Percentiles rank a stretch among this genome's conserved stretches.
These are phyloP conservation scores for Nephrotoma appendiculata DNA, from an alignment of 2,888 invertebrate genomes.

Conservation along the genomic window DNA sequence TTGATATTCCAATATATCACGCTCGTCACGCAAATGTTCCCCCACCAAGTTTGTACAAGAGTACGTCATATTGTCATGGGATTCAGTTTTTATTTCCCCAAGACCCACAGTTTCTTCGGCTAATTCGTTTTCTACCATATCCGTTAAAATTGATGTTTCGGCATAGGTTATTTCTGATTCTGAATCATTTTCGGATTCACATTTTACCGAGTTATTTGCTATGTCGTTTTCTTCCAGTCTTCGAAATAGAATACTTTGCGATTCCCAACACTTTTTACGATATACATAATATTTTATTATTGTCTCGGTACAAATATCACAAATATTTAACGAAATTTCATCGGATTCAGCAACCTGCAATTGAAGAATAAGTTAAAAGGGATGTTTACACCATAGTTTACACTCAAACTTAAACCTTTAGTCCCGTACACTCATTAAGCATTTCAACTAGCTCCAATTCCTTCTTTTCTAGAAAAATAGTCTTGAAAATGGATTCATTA, in stretches of 20 bases:
- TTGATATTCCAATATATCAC: neutral
- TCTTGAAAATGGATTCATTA: neutral
- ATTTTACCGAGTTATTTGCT: neutral
- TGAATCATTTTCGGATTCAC: neutral
- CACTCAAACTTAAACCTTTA: neutral
- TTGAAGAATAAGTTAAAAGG: neutral
- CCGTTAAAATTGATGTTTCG: neutral
- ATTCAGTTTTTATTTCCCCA: neutral
- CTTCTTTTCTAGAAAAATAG: neutral
- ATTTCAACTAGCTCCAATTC: neutral
- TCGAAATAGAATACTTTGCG: neutral
- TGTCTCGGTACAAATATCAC: neutral
- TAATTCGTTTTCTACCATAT: neutral
- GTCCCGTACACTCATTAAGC: neutral
- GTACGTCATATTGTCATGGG: neutral
- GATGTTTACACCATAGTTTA: too few relatives aligned
- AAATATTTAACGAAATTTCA: neutral
- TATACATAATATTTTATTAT: neutral
- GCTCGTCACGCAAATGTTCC: neutral
- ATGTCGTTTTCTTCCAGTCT: neutral
- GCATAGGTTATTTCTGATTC: neutral
- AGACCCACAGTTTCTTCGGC: neutral
- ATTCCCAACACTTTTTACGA: constrained; percentile 1
- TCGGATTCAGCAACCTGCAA: neutral
- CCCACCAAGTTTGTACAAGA: neutral